Evolutionary conservation across 2,113 vertebrate genomes (phyloP).

Genomic region (Nanorana parkeri): DNA sequence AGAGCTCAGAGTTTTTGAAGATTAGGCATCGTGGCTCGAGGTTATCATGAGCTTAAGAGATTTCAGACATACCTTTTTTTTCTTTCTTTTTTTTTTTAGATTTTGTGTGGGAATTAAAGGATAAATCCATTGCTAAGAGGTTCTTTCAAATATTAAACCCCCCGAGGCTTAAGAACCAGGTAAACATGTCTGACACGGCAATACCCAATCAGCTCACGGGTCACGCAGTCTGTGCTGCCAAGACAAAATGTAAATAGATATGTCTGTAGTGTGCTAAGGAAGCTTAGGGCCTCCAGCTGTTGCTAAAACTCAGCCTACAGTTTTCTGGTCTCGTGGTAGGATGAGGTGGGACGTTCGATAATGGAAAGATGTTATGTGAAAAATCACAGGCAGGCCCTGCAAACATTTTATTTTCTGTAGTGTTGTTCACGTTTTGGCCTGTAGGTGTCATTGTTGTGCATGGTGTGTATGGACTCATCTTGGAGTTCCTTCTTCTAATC

Average conservation of each 20-base stretch:
- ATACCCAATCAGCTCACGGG: conserved; percentile 14
- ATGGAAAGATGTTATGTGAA: too few relatives aligned
- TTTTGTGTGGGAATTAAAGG: conserved; percentile 47
- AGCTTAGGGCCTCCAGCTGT: not conserved
- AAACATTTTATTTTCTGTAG: conserved; percentile 29
- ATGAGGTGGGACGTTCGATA: too few relatives aligned
- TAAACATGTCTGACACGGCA: conserved; percentile 22
- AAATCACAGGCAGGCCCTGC: not conserved
- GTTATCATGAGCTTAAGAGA: conserved; percentile 56
- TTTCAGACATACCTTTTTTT: conserved; percentile 55
- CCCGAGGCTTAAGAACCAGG: conserved; percentile 35
- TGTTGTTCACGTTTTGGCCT: not conserved
- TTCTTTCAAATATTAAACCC: conserved; percentile 49
- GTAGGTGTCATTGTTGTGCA: conserved; percentile 25
- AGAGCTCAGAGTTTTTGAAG: conserved; percentile 47
- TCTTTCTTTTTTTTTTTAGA: too few relatives aligned
- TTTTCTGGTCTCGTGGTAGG: too few relatives aligned
- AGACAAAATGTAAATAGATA: not conserved
- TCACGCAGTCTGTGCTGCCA: not conserved
- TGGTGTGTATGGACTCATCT: not conserved
- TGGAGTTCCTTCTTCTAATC: too few relatives aligned
- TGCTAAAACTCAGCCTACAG: not conserved
- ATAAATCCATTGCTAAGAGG: conserved; percentile 51
- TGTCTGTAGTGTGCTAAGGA: conserved; percentile 1
- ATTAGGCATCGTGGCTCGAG: conserved; percentile 49